Base-by-base conservation (phyloP, 2,797 vertebrate genomes). In the Scolopax rusticola region DNA sequence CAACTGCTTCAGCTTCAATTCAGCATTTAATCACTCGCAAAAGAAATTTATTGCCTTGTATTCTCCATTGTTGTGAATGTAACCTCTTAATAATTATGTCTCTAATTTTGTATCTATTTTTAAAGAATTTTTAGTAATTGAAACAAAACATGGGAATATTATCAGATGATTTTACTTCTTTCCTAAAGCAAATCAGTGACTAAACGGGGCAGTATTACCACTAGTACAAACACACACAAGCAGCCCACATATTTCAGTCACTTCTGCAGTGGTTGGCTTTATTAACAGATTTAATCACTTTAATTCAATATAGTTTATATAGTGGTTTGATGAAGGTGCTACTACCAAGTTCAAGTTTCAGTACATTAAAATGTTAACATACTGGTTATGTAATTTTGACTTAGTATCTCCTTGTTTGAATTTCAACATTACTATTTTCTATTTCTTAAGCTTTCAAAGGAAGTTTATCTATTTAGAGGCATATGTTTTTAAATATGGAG, bases 241-340 rank as follows among this genome's bases (percentile, higher is more conserved):
- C 45, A 93, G 56, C 60, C 51, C 21, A 25, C 64, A 53, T 75
- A 82, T 92, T 94, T 90, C 90, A 86, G 65, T 84, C 82, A 92
- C 60, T 90, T 96, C 93, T 97, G 80, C 91, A 93, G 91, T 77
- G 59, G 70, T 74, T 92, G 93, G 67, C 83, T 97, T 92, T 96
- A 95, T 91, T 89, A 87, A 95, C 87, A 57, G 45, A 91, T 97
- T 96, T 95, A 96, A 95, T 94, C 8, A 0, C 77, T 96, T 94
- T 94, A 94, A 96, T 96, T 90, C 80, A 95, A 83, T 89, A 60
- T 51, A 85, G 79, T 86, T 91, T 94, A 81, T 92, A 87, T 15
- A 78, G 68, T 79, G 87, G 50, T 90, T 96, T 89, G 91, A 96
- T 88, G 91, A 95, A 98, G 96, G 96, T 92, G 76, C 83, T 97